phyloP scores from a whole-genome alignment of 1,140 invertebrate genomes.

The Cotesia typhae region DNA sequence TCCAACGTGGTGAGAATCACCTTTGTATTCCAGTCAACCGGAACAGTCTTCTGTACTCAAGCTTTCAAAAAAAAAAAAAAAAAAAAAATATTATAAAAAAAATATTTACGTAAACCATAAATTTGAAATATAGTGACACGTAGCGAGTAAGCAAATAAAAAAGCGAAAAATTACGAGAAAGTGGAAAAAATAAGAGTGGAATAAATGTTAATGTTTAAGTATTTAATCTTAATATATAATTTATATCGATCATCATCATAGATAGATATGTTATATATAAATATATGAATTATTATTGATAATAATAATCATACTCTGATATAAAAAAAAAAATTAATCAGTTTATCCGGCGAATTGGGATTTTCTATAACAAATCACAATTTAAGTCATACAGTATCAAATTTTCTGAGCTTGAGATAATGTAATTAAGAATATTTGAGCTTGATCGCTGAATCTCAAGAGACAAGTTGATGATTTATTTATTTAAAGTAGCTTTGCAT shows the following conservation, averaged over 20 bases:
- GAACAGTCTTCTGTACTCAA: constrained; percentile 48
- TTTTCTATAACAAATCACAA: constrained; percentile 44
- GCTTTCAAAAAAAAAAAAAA: constrained; percentile 35
- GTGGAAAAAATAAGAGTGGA: constrained; percentile 31
- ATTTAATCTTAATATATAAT: constrained; percentile 51
- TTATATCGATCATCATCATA: constrained; percentile 49
- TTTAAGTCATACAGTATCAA: no score
- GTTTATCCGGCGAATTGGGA: constrained; percentile 47
- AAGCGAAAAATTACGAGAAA: not conserved
- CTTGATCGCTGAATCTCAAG: constrained; percentile 9
- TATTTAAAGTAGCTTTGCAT: constrained; percentile 15
- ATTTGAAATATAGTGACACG: constrained; percentile 40
- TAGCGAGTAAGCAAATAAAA: constrained; percentile 35
- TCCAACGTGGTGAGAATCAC: constrained; percentile 43
- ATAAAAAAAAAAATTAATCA: constrained; percentile 41
- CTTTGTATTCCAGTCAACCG: constrained; percentile 55
- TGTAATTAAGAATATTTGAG: constrained; percentile 20
- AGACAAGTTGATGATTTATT: constrained; percentile 13
- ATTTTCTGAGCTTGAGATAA: not conserved
- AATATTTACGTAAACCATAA: constrained; percentile 44
- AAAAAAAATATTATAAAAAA: not conserved
- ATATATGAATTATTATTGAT: constrained; percentile 16
- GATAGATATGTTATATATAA: constrained; percentile 37
- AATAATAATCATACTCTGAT: constrained; percentile 6
- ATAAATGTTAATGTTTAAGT: constrained; percentile 51